Conservation (phyloP, 2,113 vertebrate species). For the Dissostichus mawsoni region DNA sequence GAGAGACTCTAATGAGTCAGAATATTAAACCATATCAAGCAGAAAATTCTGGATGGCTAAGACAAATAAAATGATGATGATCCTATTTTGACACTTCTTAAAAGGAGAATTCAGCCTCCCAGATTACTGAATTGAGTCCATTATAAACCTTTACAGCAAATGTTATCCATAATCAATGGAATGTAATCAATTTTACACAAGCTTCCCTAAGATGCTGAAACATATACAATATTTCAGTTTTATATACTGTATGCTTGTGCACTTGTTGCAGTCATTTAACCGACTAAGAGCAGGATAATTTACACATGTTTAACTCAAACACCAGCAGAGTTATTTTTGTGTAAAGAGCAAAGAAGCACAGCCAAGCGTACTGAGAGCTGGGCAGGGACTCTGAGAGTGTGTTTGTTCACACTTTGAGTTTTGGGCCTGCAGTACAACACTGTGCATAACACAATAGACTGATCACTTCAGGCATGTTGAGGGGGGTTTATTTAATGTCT, state of each 20-base stretch:
- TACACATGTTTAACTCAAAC: constrained; percentile 63
- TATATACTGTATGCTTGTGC: not conserved
- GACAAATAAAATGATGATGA: not conserved
- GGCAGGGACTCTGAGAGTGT: not conserved
- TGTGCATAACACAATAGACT: not conserved
- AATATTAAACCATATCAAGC: not conserved
- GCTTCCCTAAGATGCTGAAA: not conserved
- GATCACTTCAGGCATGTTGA: not conserved
- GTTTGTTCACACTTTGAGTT: not conserved
- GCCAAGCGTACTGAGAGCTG: not conserved
- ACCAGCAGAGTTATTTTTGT: constrained; percentile 1
- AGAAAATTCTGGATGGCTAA: not conserved
- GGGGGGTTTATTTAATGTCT: not conserved
- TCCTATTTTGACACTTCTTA: not conserved
- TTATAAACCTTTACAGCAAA: not conserved
- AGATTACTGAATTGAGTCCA: not conserved
- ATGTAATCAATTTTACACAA: constrained; percentile 12
- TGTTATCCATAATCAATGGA: not conserved
- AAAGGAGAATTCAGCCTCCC: not conserved
- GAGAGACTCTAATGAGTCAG: not conserved
- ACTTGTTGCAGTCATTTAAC: constrained; percentile 37
- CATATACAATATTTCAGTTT: not conserved
- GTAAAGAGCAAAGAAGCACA: constrained; percentile 22
- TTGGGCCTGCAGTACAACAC: not conserved
- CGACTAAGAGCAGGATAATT: constrained; percentile 23